Percentiles rank a stretch among this genome's conserved stretches.
phyloP scores from a whole-genome alignment of 2,888 invertebrate genomes.

The Cataglyphis cursor region DNA sequence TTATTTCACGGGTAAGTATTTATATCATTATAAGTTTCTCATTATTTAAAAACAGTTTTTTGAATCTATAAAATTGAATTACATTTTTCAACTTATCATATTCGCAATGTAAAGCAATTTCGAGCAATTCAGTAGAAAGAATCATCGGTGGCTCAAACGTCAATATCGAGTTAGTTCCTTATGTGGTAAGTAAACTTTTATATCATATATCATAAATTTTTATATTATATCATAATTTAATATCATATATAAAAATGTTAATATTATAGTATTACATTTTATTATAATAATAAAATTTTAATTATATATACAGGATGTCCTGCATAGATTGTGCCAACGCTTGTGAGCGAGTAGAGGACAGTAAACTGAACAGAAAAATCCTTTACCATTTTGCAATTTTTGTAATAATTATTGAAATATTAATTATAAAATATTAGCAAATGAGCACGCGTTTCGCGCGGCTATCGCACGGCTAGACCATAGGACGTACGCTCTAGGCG shows the following conservation, averaged over 20 bases:
- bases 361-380: too few relatives aligned
- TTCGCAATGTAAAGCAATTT: background rate
- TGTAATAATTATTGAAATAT: too few relatives aligned
- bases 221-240: background rate
- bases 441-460: too few relatives aligned
- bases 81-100: background rate
- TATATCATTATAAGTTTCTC: background rate
- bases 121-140: slow-evolving; percentile 67
- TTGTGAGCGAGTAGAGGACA: too few relatives aligned
- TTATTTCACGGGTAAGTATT: background rate
- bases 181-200: slow-evolving; percentile 84
- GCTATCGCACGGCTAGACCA: too few relatives aligned
- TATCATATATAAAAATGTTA: background rate
- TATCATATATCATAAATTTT: background rate
- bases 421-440: too few relatives aligned
- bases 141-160: slow-evolving; percentile 88
- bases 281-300: background rate
- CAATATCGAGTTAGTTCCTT: slow-evolving; percentile 87
- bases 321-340: too few relatives aligned
- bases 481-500: too few relatives aligned
- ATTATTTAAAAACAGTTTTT: slow-evolving; percentile 14
- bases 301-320: too few relatives aligned
- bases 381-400: too few relatives aligned
- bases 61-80: background rate
- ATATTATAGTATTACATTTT: background rate